Percentiles rank a stretch among this genome's conserved stretches.
Conservation (phyloP, 2,113 vertebrate genomes). For the Tamias sibiricus region DNA sequence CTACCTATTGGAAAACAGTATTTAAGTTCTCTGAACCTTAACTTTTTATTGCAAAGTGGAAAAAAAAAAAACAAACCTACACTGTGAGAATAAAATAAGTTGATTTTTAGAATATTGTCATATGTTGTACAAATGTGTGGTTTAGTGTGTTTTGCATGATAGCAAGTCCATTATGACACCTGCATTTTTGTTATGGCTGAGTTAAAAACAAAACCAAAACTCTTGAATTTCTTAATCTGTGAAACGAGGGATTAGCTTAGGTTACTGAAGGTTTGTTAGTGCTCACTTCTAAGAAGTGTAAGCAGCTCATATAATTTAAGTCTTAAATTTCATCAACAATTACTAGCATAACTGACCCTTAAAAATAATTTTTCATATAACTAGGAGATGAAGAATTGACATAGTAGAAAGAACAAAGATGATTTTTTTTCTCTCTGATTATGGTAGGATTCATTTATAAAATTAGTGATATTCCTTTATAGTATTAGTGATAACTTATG, state of each 20-base stretch:
- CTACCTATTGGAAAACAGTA: constrained; percentile 4
- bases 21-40: constrained; percentile 35
- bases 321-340: not conserved
- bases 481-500: not conserved
- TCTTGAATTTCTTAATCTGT: not conserved
- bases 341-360: not conserved
- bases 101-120: constrained; percentile 16
- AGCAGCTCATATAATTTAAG: constrained; percentile 7
- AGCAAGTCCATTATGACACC: not conserved
- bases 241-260: not conserved
- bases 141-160: not conserved
- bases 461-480: too few relatives aligned
- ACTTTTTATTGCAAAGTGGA: constrained; percentile 21
- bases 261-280: not conserved
- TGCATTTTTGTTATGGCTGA: constrained; percentile 33
- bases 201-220: not conserved
- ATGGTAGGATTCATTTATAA: not conserved
- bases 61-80: not conserved
- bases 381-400: not conserved
- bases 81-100: not conserved
- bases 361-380: constrained; percentile 11
- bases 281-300: not conserved
- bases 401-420: constrained; percentile 30
- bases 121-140: not conserved
- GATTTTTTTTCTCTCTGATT: constrained; percentile 10